Evolutionary conservation across 2,888 invertebrate genomes (phyloP).

Genomic region (Hemithea aestivaria): DNA sequence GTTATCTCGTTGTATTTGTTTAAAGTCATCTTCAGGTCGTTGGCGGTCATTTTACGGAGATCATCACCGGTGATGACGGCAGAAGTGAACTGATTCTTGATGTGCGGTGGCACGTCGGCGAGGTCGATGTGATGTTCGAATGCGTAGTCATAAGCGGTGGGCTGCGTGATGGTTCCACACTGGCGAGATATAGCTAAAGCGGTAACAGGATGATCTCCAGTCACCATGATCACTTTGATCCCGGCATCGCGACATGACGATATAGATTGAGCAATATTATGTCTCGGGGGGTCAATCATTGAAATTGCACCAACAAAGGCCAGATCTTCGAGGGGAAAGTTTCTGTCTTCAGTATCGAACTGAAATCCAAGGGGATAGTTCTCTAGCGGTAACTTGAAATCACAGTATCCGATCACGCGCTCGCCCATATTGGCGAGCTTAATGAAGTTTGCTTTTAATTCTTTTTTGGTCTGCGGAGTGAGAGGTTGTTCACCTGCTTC

Average conservation of each 20-base stretch:
- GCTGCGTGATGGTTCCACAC: slow-evolving; percentile 81
- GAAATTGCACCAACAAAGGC: slow-evolving; percentile 82
- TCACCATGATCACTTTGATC: slow-evolving; percentile 86
- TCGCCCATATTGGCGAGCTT: slow-evolving; percentile 92
- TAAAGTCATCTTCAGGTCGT: slow-evolving; percentile 79
- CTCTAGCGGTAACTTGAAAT: slow-evolving; percentile 79
- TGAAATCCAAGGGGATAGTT: slow-evolving; percentile 70
- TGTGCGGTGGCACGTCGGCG: slow-evolving; percentile 68
- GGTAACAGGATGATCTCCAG: slow-evolving; percentile 86
- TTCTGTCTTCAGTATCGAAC: slow-evolving; percentile 79
- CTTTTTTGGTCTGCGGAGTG: slow-evolving; percentile 64
- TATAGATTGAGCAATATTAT: slow-evolving; percentile 83
- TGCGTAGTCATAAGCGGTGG: slow-evolving; percentile 85
- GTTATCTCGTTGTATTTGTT: slow-evolving; percentile 83
- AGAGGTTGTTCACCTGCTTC: slow-evolving; percentile 76
- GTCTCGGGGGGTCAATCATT: slow-evolving; percentile 85
- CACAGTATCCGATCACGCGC: slow-evolving; percentile 91
- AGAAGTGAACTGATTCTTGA: slow-evolving; percentile 60
- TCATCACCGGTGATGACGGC: slow-evolving; percentile 74
- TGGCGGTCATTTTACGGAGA: slow-evolving; percentile 75
- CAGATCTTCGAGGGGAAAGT: slow-evolving; percentile 83
- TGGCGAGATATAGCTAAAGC: slow-evolving; percentile 85
- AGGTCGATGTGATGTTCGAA: slow-evolving; percentile 78
- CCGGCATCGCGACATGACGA: slow-evolving; percentile 83
- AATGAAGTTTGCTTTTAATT: slow-evolving; percentile 82